Percentiles rank a stretch among this genome's conserved stretches.
Conservation (phyloP, 2,888 invertebrate species). For the Holacanthella duospinosa region DNA sequence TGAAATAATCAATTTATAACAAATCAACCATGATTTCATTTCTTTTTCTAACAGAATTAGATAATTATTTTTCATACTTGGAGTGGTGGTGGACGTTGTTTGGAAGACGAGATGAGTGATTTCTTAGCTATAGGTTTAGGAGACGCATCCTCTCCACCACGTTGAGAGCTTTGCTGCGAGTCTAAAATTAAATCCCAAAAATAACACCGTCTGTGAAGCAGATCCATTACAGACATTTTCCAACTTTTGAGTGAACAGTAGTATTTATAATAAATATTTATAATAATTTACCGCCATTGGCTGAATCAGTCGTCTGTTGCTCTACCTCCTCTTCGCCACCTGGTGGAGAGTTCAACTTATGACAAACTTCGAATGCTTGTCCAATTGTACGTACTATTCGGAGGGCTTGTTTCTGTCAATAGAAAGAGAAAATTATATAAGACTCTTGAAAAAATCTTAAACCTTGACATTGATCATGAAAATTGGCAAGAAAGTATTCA, state of each 20-base stretch:
- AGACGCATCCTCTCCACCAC: background rate
- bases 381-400: conserved; percentile 95
- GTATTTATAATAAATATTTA: too few relatives aligned
- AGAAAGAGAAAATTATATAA: too few relatives aligned
- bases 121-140: background rate
- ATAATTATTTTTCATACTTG: background rate
- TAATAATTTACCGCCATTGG: background rate
- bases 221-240: too few relatives aligned
- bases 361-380: conserved; percentile 46
- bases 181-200: too few relatives aligned
- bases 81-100: background rate
- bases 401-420: conserved; percentile 89
- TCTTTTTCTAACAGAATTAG: background rate
- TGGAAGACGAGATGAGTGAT: conserved; percentile 1
- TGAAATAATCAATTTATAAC: conserved; percentile 1
- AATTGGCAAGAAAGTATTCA: too few relatives aligned
- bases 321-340: background rate
- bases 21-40: too few relatives aligned
- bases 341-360: background rate
- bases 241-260: too few relatives aligned
- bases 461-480: too few relatives aligned
- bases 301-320: background rate
- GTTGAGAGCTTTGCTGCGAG: too few relatives aligned
- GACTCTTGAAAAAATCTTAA: too few relatives aligned
- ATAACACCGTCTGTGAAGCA: too few relatives aligned